Conservation (phyloP, 1,140 invertebrate species). For the Caerostris extrusa region DNA sequence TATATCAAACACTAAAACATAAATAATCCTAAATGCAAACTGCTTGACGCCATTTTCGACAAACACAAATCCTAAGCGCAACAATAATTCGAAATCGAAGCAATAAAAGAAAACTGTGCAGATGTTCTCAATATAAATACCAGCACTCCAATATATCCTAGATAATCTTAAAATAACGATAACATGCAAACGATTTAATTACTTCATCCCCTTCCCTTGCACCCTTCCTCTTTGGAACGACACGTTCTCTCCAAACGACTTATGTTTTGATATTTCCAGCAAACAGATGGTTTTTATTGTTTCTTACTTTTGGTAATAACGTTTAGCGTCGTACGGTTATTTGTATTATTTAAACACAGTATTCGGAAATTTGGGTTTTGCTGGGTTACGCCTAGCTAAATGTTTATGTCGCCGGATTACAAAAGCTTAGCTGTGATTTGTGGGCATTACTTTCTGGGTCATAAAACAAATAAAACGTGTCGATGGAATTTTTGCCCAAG, state of each 20-base stretch:
- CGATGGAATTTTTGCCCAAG: background rate
- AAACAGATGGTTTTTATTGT: conserved; percentile 22
- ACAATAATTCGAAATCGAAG: background rate
- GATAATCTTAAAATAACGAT: conserved; percentile 40
- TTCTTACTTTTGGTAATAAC: background rate
- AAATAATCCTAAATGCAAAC: background rate
- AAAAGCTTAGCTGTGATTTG: background rate
- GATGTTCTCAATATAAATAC: conserved; percentile 21
- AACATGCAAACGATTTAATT: conserved; percentile 38
- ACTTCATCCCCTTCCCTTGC: background rate
- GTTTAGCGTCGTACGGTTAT: background rate
- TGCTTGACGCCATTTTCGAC: background rate
- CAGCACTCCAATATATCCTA: conserved; percentile 22
- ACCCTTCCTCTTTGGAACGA: background rate
- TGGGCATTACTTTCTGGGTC: background rate
- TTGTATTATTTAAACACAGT: conserved; percentile 1
- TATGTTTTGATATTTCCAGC: conserved; percentile 26
- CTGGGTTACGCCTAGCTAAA: background rate
- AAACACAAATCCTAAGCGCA: background rate
- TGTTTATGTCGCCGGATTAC: conserved; percentile 19
- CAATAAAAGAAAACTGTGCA: background rate
- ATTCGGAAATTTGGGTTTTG: background rate
- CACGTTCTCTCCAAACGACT: background rate
- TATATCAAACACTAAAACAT: background rate
- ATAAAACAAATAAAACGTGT: conserved; percentile 23